phyloP scores from a whole-genome alignment of 1,140 invertebrate genomes.

The Apocrypta bakeri region DNA sequence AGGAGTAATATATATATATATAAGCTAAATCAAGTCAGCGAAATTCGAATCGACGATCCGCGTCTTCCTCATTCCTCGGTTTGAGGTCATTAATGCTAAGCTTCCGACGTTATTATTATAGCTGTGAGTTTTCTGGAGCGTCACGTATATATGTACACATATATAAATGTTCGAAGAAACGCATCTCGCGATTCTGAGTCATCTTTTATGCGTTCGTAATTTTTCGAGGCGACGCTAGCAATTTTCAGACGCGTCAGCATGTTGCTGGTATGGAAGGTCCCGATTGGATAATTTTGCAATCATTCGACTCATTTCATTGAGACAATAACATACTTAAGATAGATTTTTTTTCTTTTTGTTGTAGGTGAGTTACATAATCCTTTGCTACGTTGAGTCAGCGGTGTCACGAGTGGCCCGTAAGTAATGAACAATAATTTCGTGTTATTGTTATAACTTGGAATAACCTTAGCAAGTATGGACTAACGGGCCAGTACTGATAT shows the following conservation, averaged over 20 bases:
- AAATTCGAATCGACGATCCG: too few species aligned
- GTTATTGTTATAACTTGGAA: too few species aligned
- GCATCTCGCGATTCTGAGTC: not conserved
- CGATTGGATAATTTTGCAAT: not conserved
- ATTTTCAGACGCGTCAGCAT: not conserved
- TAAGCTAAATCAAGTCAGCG: too few species aligned
- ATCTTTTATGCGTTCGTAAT: not conserved
- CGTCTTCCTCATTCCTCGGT: constrained; percentile 12
- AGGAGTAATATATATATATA: too few species aligned
- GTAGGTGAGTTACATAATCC: constrained; percentile 29
- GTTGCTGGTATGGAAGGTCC: not conserved
- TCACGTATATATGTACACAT: not conserved
- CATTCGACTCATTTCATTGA: not conserved
- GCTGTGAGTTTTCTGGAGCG: not conserved
- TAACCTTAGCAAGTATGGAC: too few species aligned
- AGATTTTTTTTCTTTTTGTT: constrained; percentile 31
- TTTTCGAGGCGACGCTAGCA: not conserved
- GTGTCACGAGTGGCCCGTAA: not conserved
- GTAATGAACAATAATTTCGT: not conserved
- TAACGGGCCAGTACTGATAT: too few species aligned
- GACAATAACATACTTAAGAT: not conserved
- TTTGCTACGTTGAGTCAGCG: too few species aligned
- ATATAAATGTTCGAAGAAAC: not conserved
- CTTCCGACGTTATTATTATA: constrained; percentile 12
- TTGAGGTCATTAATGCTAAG: not conserved